Evolutionary conservation across 1,140 invertebrate genomes (phyloP).

Genomic region (Phymorhynchus buccinoides): DNA sequence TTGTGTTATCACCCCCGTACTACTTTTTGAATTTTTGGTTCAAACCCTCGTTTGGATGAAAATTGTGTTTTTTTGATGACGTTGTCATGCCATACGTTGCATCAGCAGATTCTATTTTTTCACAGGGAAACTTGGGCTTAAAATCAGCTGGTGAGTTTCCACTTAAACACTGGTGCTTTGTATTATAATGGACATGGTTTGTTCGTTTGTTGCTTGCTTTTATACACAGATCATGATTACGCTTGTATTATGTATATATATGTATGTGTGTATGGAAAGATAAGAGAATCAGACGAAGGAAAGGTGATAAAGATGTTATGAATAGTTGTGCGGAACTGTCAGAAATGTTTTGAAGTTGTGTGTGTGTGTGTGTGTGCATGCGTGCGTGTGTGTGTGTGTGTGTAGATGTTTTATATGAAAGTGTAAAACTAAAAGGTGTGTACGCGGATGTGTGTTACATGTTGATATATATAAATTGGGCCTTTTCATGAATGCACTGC

Average conservation of each 20-base stretch:
- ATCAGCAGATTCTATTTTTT: slow-evolving; percentile 12
- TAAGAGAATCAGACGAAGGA: too few species aligned
- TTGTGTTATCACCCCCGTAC: neutral
- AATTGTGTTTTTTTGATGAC: neutral
- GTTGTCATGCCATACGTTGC: neutral
- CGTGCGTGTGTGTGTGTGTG: neutral
- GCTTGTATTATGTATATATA: neutral
- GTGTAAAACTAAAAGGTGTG: neutral
- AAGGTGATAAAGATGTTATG: too few species aligned
- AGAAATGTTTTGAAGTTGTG: neutral
- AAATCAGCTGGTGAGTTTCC: neutral
- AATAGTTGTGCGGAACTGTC: neutral
- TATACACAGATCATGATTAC: neutral
- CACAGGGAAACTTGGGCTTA: neutral
- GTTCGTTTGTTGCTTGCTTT: neutral
- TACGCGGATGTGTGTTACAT: too few species aligned
- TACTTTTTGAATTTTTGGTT: neutral
- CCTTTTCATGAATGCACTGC: too few species aligned
- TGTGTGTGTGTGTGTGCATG: slow-evolving; percentile 2
- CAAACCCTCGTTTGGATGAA: too few species aligned
- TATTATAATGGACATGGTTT: neutral
- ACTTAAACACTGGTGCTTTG: neutral
- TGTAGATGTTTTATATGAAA: neutral
- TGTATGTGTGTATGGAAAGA: neutral
- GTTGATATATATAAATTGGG: too few species aligned